phyloP scores from a whole-genome alignment of 2,113 vertebrate species.

The Orientallactaga bullata region DNA sequence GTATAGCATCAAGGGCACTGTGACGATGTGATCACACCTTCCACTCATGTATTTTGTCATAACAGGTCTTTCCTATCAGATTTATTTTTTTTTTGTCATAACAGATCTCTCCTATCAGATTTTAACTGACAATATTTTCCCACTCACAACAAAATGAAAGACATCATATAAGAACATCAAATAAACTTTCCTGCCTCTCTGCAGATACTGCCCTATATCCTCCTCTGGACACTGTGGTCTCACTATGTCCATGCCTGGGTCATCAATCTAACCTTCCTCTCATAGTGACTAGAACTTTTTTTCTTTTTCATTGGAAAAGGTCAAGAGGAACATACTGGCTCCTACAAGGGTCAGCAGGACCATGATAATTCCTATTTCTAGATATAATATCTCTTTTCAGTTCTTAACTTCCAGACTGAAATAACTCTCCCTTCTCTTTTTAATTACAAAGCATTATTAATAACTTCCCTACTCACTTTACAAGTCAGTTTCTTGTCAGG shows the following conservation, averaged over 20 bases:
- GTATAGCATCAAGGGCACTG: too few species aligned
- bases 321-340: neutral
- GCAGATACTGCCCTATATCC: neutral
- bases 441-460: neutral
- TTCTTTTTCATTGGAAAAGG: neutral
- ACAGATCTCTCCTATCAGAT: neutral
- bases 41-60: neutral
- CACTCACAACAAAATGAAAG: neutral
- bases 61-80: neutral
- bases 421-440: neutral
- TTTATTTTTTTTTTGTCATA: neutral
- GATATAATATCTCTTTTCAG: neutral
- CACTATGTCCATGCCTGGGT: neutral
- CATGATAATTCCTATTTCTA: neutral
- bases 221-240: accelerated
- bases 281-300: neutral
- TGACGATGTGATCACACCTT: neutral
- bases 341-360: neutral
- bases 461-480: neutral
- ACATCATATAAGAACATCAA: neutral
- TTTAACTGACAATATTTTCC: neutral
- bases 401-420: neutral
- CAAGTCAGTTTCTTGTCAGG: neutral
- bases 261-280: neutral
- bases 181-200: neutral